Evolutionary conservation across 2,113 vertebrate genomes (phyloP).

Genomic region (Anhinga rufa): DNA sequence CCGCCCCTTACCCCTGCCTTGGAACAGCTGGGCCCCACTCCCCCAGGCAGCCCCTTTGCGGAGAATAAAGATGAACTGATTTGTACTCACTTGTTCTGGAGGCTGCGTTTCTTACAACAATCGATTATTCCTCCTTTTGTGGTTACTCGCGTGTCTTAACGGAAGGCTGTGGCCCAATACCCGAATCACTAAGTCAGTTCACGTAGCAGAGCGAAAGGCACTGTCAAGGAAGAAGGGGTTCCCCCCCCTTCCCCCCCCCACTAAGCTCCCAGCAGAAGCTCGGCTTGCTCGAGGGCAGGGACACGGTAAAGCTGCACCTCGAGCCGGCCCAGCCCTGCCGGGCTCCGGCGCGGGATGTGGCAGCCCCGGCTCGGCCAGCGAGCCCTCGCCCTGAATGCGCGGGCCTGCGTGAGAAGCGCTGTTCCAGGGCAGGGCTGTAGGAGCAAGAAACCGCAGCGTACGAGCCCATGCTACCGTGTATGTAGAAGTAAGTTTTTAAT

Average conservation of each 20-base stretch:
- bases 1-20: background rate
- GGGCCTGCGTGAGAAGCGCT: accelerated
- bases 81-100: background rate
- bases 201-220: background rate
- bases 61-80: background rate
- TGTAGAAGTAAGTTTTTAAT: constrained; percentile 82
- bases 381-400: accelerated
- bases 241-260: too few relatives aligned
- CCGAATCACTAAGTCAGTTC: background rate
- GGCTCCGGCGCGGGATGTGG: accelerated
- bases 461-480: constrained; percentile 30
- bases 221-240: background rate
- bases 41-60: background rate
- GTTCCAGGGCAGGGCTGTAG: background rate
- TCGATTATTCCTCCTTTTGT: background rate
- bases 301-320: too few relatives aligned
- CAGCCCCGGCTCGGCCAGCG: accelerated
- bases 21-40: background rate
- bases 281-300: too few relatives aligned
- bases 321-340: accelerated
- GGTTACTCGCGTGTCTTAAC: background rate
- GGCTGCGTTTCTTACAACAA: background rate
- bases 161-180: background rate
- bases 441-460: background rate
- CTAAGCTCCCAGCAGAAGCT: background rate